A percentile compares a stretch with the other conserved stretches of the same genome.
Conservation (phyloP, 2,113 vertebrate genomes). For the Sylvicapra grimmia region DNA sequence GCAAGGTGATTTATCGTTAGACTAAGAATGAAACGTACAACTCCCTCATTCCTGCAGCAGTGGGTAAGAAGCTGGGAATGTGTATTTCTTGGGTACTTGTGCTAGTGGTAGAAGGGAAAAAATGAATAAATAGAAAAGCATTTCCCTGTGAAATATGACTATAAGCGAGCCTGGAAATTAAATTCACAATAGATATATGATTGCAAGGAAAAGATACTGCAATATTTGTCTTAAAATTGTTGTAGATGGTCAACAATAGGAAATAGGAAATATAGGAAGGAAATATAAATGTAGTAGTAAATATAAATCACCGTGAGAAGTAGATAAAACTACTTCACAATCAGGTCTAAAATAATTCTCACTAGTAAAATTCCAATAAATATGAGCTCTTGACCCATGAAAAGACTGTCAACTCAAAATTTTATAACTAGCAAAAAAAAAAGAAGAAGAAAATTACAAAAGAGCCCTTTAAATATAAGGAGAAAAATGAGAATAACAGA, state of each 20-base stretch:
- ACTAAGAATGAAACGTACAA: background rate
- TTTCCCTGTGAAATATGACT: background rate
- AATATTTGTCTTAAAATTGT: background rate
- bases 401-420: background rate
- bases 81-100: background rate
- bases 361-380: background rate
- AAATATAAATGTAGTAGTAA: background rate
- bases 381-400: background rate
- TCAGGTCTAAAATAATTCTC: background rate
- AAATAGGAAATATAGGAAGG: too few species aligned
- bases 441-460: background rate
- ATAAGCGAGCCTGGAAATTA: background rate
- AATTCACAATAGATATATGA: background rate
- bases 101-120: background rate
- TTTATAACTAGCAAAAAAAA: background rate
- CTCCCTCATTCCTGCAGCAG: background rate
- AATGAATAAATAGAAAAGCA: background rate
- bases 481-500: background rate
- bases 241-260: background rate
- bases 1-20: background rate
- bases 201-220: background rate
- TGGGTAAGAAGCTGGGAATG: background rate
- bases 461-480: background rate
- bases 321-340: background rate
- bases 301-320: background rate